Percentiles rank a stretch among this genome's conserved stretches.
phyloP scores from a whole-genome alignment of 1,140 invertebrate species.

The Heliconius congener region DNA sequence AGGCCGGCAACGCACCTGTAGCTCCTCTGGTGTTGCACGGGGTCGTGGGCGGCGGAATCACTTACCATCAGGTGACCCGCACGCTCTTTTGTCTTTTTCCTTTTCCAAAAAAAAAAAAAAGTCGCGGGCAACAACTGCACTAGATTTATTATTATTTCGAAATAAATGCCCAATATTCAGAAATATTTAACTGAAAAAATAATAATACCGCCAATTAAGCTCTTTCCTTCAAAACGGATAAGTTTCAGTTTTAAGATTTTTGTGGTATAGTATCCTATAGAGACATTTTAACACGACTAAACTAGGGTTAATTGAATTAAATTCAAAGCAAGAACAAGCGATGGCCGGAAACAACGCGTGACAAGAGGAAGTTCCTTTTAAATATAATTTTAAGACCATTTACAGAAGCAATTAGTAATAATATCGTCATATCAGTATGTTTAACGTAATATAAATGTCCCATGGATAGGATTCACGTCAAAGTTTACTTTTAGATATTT shows the following conservation, averaged over 20 bases:
- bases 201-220: too few species aligned
- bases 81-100: too few species aligned
- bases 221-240: too few species aligned
- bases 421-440: background rate
- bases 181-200: too few species aligned
- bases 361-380: slow-evolving; percentile 48
- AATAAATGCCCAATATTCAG: too few species aligned
- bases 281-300: slow-evolving; percentile 22
- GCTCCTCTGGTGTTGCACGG: too few species aligned
- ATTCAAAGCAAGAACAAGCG: slow-evolving; percentile 50
- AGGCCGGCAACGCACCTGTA: too few species aligned
- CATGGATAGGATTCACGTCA: background rate
- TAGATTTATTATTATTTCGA: too few species aligned
- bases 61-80: too few species aligned
- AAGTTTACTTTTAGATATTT: background rate
- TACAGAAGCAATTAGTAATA: slow-evolving; percentile 11
- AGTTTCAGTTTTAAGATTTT: background rate
- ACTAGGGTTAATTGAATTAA: slow-evolving; percentile 53
- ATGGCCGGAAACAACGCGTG: slow-evolving; percentile 46
- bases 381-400: slow-evolving; percentile 34
- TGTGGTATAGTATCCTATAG: background rate
- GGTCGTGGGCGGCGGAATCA: too few species aligned
- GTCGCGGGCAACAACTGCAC: too few species aligned
- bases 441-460: background rate
- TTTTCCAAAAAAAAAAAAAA: too few species aligned